These are phyloP conservation scores for Stenichneumon culpator DNA, from an alignment of 2,888 invertebrate species.

Conservation along the genomic window DNA sequence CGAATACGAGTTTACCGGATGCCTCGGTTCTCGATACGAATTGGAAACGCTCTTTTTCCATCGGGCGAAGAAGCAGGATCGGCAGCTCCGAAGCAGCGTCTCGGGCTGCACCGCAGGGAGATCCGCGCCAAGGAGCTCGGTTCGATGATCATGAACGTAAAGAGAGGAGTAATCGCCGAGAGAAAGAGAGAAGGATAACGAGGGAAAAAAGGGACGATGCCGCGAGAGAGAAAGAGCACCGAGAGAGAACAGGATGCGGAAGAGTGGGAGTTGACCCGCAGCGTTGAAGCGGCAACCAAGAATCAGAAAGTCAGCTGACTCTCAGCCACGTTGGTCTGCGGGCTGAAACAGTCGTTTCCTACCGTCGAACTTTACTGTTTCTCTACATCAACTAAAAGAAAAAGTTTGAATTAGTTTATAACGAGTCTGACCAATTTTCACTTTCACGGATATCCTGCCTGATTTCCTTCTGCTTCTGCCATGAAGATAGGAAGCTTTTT, in stretches of 20 bases:
- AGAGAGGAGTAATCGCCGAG: conserved; percentile 37
- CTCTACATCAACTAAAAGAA: neutral
- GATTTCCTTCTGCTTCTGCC: neutral
- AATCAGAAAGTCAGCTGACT: conserved; percentile 69
- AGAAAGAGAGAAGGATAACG: conserved; percentile 29
- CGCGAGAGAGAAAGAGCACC: conserved; percentile 21
- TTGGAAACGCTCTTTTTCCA: conserved; percentile 69
- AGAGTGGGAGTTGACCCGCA: conserved; percentile 67
- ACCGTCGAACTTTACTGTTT: conserved; percentile 25
- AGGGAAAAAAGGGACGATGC: conserved; percentile 19
- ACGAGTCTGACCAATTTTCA: conserved; percentile 4
- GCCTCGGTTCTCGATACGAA: conserved; percentile 63
- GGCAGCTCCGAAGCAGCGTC: conserved; percentile 21
- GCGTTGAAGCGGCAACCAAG: conserved; percentile 52
- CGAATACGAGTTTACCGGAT: conserved; percentile 62
- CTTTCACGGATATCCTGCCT: conserved; percentile 12
- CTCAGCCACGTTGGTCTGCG: conserved; percentile 38
- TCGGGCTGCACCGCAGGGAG: conserved; percentile 61
- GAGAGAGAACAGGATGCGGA: conserved; percentile 43
- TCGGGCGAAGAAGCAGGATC: conserved; percentile 56
- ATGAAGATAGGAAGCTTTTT: too few relatives aligned
- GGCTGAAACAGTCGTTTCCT: conserved; percentile 38
- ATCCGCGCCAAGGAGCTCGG: conserved; percentile 62
- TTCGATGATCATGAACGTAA: conserved; percentile 53
- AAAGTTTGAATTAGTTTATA: neutral